Conservation (phyloP, 2,113 vertebrate genomes). For the Climacteris rufus region DNA sequence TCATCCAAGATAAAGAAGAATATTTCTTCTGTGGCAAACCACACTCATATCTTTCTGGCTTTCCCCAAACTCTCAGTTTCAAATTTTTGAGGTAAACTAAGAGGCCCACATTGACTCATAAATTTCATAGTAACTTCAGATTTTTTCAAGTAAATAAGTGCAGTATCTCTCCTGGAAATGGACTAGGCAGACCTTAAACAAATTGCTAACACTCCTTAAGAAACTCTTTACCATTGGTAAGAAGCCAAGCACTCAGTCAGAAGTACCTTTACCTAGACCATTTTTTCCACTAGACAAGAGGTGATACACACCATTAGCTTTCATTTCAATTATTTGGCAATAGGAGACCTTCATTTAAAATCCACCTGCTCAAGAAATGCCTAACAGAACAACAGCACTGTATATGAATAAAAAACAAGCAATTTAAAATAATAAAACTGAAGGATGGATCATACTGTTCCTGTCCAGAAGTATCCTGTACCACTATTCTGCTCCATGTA, state of each 20-base stretch:
- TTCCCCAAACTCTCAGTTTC: neutral
- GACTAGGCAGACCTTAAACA: neutral
- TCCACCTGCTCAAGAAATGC: neutral
- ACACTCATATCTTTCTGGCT: neutral
- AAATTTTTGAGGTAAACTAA: neutral
- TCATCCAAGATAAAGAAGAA: neutral
- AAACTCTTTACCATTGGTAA: neutral
- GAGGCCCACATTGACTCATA: neutral
- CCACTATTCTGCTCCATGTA: fast-evolving
- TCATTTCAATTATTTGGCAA: neutral
- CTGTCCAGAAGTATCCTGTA: neutral
- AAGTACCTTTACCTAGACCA: neutral
- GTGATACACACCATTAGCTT: neutral
- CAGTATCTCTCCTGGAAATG: neutral
- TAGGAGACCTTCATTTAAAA: neutral
- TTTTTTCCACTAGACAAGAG: neutral
- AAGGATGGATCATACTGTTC: neutral
- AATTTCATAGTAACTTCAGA: neutral
- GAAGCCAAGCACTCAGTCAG: neutral
- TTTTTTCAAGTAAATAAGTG: neutral
- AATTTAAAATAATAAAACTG: neutral
- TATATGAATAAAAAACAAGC: neutral
- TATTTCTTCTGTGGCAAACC: neutral
- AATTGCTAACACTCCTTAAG: neutral
- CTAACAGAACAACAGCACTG: neutral